These are phyloP conservation scores for Spea hammondii DNA, from an alignment of 2,797 vertebrate genomes.

Conservation along the genomic window DNA sequence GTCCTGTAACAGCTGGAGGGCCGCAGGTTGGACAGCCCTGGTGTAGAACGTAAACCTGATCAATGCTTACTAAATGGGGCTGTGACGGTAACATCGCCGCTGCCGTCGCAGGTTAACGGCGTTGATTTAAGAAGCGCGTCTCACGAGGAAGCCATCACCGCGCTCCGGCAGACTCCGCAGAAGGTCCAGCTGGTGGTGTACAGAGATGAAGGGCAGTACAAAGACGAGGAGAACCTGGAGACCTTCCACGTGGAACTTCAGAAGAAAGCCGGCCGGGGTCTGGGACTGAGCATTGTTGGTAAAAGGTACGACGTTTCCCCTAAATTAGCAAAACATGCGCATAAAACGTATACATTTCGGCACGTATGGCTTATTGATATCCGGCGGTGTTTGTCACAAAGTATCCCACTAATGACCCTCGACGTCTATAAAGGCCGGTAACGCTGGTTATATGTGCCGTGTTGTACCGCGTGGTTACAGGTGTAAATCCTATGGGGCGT, in stretches of 20 bases:
- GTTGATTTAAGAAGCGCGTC: slow-evolving; percentile 80
- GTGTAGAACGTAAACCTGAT: no score
- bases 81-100: neutral
- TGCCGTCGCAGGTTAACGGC: slow-evolving; percentile 81
- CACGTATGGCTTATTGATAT: no score
- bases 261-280: slow-evolving; percentile 83
- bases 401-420: no score
- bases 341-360: no score
- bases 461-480: no score
- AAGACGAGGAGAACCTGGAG: slow-evolving; percentile 87
- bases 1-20: no score
- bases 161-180: slow-evolving; percentile 84
- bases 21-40: no score
- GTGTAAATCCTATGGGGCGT: no score
- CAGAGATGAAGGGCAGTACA: slow-evolving; percentile 82
- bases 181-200: slow-evolving; percentile 83
- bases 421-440: no score
- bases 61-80: neutral
- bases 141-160: slow-evolving; percentile 88
- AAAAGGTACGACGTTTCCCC: slow-evolving; percentile 71
- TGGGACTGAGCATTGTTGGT: slow-evolving; percentile 90
- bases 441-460: no score
- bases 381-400: no score
- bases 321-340: neutral
- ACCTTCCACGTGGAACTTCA: slow-evolving; percentile 84